A percentile compares a stretch with the other conserved stretches of the same genome.
phyloP scores from a whole-genome alignment of 2,888 invertebrate species.

The Coleophora flavipennella region DNA sequence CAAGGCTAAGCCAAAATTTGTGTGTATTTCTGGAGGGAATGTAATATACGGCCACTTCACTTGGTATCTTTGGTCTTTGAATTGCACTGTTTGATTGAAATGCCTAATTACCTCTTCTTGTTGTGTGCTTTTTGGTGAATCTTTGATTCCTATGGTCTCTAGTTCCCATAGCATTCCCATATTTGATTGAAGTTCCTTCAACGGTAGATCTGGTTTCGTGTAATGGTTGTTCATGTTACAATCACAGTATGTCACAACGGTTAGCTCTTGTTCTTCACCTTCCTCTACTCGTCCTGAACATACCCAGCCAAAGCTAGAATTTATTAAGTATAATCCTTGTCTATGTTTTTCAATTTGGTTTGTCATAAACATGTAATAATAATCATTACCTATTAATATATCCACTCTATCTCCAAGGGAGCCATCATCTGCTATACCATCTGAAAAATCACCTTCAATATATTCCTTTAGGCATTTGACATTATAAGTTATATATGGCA shows the following conservation, averaged over 20 bases:
- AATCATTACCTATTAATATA: conserved; percentile 16
- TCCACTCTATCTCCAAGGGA: conserved; percentile 10
- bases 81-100: conserved; percentile 10
- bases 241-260: not conserved
- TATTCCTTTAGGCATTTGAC: not conserved
- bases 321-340: conserved; percentile 13
- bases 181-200: not conserved
- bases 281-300: conserved; percentile 6
- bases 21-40: conserved; percentile 11
- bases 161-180: conserved; percentile 16
- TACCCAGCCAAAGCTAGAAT: conserved; percentile 17
- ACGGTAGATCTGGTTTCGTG: conserved; percentile 1
- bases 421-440: conserved; percentile 12
- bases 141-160: conserved; percentile 19
- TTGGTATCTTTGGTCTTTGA: conserved; percentile 8
- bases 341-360: conserved; percentile 6
- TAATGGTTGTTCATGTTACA: not conserved
- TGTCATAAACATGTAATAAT: conserved; percentile 15
- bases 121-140: conserved; percentile 11
- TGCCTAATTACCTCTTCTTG: conserved; percentile 9
- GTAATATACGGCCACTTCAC: conserved; percentile 15
- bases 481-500: not conserved
- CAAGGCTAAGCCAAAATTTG: conserved; percentile 11
- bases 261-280: not conserved
- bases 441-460: no score